phyloP scores from a whole-genome alignment of 2,797 vertebrate genomes.

The Parauchenoglanis ngamensis region DNA sequence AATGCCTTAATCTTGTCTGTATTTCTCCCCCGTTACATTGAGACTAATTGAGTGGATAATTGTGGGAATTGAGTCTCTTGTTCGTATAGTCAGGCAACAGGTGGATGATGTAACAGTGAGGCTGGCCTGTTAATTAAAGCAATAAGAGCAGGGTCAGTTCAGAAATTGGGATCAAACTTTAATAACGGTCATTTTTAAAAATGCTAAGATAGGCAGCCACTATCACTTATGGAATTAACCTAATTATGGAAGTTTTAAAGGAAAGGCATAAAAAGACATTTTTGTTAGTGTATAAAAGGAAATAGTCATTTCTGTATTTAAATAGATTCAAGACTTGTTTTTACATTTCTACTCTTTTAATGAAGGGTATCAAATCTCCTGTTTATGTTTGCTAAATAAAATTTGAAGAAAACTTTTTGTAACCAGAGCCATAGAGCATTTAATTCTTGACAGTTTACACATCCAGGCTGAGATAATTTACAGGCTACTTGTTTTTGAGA shows the following conservation, averaged over 20 bases:
- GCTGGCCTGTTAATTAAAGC: conserved; percentile 26
- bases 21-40: not conserved
- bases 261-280: not conserved
- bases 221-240: not conserved
- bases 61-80: not conserved
- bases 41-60: not conserved
- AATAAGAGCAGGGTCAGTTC: not conserved
- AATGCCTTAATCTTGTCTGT: not conserved
- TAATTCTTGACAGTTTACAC: not conserved
- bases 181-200: not conserved
- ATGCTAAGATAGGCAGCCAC: not conserved
- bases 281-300: not conserved
- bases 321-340: not conserved
- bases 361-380: not conserved
- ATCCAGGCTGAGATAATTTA: not conserved
- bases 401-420: not conserved
- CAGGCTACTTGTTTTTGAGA: not conserved
- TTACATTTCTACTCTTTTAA: not conserved
- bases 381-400: not conserved
- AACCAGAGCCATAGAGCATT: not conserved
- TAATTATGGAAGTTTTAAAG: not conserved
- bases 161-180: not conserved
- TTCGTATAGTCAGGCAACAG: not conserved
- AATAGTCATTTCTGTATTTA: not conserved
- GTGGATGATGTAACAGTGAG: not conserved